Evolutionary conservation across 2,888 invertebrate genomes (phyloP), one percentile per base, ranked within the genome.

Genomic region (Tetragnatha montana): DNA sequence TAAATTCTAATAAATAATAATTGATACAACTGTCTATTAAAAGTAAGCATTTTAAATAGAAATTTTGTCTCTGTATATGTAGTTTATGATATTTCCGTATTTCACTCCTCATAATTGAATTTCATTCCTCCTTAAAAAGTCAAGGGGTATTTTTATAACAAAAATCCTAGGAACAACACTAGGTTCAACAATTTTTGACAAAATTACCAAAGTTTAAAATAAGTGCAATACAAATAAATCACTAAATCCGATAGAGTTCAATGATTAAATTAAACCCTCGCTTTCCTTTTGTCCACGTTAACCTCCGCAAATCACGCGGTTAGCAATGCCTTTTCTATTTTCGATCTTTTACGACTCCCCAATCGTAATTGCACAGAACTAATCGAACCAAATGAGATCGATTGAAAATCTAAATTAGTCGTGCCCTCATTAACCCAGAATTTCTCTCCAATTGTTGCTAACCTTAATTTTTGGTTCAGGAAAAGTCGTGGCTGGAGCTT

Each of bases 351-450:
- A 51, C 19, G 19, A 51, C 19, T 21, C 21, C 7, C 71, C 2
- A 71, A 21, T 19, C 19, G 17, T 21, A 21, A 71, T 19, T 71
- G 50, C 12, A n/a, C n/a, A n/a, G 21, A 80, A 80, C 22, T 73
- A 73, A 81, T 81, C 81, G 50, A 73, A 73, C n/a, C 35, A 35
- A 35, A 35, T 35, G 35, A 35, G 35, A 35, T 19, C 10, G 17
- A 73, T 50, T 17, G 21, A 71, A 73, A 71, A 80, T 47, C 80
- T 47, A 80, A 80, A 81, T 51, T 70, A 81, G 22, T 17, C 8
- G 8, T 12, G 17, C 47, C 49, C 51, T 83, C 35, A 75, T 83
- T 75, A 75, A 75, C 75, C 47, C 47, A 83, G 75, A 83, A 83
- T 17, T 22, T 73, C 50, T 73, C 50, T 73, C 49, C 73, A 35